Evolutionary conservation across 2,797 vertebrate species (phyloP), one percentile per base, ranked within the genome.

Genomic region (Squalus acanthias): DNA sequence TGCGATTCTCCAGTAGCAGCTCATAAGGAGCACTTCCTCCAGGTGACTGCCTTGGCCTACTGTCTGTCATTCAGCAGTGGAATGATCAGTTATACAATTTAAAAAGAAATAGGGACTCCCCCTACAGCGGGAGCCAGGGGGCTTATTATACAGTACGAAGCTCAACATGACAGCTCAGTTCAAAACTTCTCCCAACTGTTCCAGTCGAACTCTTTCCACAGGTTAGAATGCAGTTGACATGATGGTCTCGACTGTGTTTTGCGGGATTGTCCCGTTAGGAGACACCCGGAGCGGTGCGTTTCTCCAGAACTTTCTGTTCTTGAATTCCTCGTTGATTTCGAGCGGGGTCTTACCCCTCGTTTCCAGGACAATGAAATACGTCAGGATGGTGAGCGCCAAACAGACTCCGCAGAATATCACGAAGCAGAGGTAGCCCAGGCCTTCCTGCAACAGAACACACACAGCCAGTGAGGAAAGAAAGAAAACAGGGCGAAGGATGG

Each of bases 211-310:
- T 24, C 24, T 50, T 29, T 67, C 70, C 15, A 17, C 69, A 9
- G 70, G 29, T n/a, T 57, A 76, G 50, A 76, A 95, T 2, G 94
- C 94, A 10, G 94, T 95, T 74, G 94, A 95, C 94, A 95, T 95
- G 53, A 95, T 76, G 33, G 76, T 74, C 46, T 95, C 70, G 10
- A 74, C 69, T 5, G 94, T 72, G 26, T 33, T 95, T 33, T 95
- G 94, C 7, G 94, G 94, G 50, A 95, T 26, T 29, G 69, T 53
- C 70, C 94, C 67, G 0, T 95, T 95, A 0, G 94, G 46, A n/a
- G 94, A 6, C 13, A n/a, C 46, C 3, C 1, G 46, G 24, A 95
- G 53, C 70, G 33, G 13, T 3, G 67, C 3, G 0, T 76, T 95
- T 76, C 57, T 53, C 46, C 70, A 76, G 69, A 76, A 10, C 26